Evolutionary conservation across 2,888 invertebrate species (phyloP), one percentile per base, ranked within the genome.

Genomic region (Andrena fulva): DNA sequence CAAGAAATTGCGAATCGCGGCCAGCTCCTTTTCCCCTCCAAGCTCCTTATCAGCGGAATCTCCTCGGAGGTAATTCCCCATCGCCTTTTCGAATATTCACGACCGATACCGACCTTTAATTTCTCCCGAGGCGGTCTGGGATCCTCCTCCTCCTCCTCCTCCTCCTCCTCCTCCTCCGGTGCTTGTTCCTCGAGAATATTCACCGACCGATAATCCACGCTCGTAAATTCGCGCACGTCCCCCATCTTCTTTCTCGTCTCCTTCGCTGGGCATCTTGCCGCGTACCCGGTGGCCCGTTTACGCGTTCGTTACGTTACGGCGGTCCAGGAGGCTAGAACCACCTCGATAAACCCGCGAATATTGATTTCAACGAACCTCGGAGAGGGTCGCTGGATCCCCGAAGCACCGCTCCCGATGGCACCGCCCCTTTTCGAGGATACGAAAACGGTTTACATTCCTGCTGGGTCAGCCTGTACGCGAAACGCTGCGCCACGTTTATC

Each of bases 401-500:
- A 20, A 3, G 52, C 20, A 52, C 7, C 20, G 29, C 29, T 59
- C 12, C 16, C 10, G 59, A 6, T 27, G 27, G 2, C 16, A 16
- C 16, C 29, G 8, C 20, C 16, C 12, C 29, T 66, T 29, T 2
- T 5, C 27, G 24, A 27, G 12, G 16, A 16, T n/a, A 62, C 33
- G 20, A 42, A 27, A 63, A 63, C 24, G n/a, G 29, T 52, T 27
- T 16, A 2, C 6, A 20, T 24, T 48, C n/a, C 2, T 12, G 4
- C 12, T 7, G 75, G 42, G n/a, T 52, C 77, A 75, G 75, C 63
- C 54, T 33, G 54, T 73, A 73, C 35, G 68, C 42, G 70, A 74
- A 70, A 67, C 56, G 71, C 63, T 31, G 66, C 59, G 70, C 52
- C 77, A 56, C 78, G 82, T 88, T 90, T 90, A 89, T 90, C 87